Evolutionary conservation across 2,888 invertebrate species (phyloP), one percentile per base, ranked within the genome.

Genomic region (Epirrhoe alternata): DNA sequence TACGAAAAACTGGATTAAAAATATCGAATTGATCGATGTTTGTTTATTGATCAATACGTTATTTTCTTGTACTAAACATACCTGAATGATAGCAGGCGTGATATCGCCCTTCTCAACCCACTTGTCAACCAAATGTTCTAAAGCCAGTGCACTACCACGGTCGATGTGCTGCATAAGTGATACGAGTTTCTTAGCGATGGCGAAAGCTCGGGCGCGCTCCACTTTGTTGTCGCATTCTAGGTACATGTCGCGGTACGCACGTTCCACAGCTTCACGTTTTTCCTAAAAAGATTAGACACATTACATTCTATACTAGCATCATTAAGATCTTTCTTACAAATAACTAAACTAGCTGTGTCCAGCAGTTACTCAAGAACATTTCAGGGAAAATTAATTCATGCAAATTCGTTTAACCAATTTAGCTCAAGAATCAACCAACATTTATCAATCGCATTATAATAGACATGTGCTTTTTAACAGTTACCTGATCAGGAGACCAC

Each of bases 191-290:
- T 75, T 80, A 2, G 87, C 92, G 52, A 89, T 78, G 14, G 83
- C 71, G 72, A 85, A 89, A 0, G 90, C 88, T 0, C 92, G 87
- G n/a, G 89, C 94, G 71, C 91, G 87, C 77, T 94, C 93, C 47
- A 85, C 89, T 64, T 87, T 88, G 42, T 83, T 83, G 66, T 94
- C 94, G 56, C 94, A 92, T 52, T 92, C 89, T 14, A 96, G 84
- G 84, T 96, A 97, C 81, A 97, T 94, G 5, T 94, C 93, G 74
- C 95, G 96, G 86, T 97, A 97, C 0, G 97, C 97, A 38, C 94
- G 94, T 31, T 96, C 95, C 0, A 97, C 96, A 0, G 96, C 96
- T 71, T 96, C 96, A 0, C 95, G 94, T 74, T 94, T 95, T 72
- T 94, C 96, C 89, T 94, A 57, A 0, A 45, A 45, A 63, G 12